Percentiles rank a stretch among this genome's conserved stretches.
These are phyloP conservation scores for Phocoena sinus DNA, from an alignment of 2,113 vertebrate genomes.

Conservation along the genomic window DNA sequence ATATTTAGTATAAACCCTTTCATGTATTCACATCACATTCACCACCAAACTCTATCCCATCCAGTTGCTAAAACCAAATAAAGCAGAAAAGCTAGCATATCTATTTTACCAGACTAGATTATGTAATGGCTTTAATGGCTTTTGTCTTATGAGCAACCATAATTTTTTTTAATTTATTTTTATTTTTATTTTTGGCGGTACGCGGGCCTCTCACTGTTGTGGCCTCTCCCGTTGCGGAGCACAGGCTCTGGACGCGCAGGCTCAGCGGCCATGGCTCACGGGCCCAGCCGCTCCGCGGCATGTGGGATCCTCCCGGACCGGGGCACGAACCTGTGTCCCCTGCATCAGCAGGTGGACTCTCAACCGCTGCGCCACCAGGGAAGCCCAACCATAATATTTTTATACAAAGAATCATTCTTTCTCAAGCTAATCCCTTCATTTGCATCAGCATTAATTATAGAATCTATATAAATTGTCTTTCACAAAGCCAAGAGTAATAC, in stretches of 20 bases:
- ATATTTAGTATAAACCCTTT: background rate
- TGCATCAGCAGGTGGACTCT: too few species aligned
- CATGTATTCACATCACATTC: background rate
- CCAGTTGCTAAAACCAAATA: background rate
- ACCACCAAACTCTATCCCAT: background rate
- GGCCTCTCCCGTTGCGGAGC: too few species aligned
- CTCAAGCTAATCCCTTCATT: background rate
- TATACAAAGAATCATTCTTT: background rate
- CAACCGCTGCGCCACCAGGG: too few species aligned
- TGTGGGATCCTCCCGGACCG: too few species aligned
- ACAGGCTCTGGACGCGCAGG: too few species aligned
- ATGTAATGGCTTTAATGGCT: background rate
- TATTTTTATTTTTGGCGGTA: too few species aligned
- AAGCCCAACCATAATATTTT: background rate
- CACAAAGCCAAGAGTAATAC: background rate
- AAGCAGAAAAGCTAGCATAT: background rate
- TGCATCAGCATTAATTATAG: background rate
- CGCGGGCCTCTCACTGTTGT: too few species aligned
- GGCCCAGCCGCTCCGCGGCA: too few species aligned
- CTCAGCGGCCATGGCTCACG: too few species aligned
- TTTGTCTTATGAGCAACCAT: background rate
- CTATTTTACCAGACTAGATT: background rate
- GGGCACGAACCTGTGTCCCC: too few species aligned
- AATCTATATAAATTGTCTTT: background rate
- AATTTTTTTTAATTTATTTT: background rate